Evolutionary conservation across 2,797 vertebrate species (phyloP), one percentile per base, ranked within the genome.

Genomic region (Myripristis murdjan): DNA sequence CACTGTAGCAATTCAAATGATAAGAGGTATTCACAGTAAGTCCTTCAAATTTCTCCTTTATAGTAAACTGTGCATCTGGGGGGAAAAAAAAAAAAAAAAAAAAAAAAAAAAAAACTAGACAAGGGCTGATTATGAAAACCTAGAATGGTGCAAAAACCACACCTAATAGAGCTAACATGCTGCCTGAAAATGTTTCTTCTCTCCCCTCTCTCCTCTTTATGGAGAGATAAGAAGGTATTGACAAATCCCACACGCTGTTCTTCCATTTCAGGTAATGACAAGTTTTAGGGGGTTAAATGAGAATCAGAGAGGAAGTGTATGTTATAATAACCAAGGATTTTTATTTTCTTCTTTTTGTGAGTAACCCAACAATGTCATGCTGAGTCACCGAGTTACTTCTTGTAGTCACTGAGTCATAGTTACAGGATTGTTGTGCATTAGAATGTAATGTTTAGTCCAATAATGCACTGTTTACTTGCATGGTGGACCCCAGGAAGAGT

Each of bases 111-210:
- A 72, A 58, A 11, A 39, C 43, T 62, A 68, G 47, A 59, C 39
- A 41, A 1, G 22, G 61, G 4, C 41, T 58, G 1, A 3, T 14
- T 14, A 39, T 39, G 39, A 12, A 11, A 35, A 10, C 33, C 33
- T 31, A 31, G 28, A 2, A 39, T 39, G 3, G 20, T 43, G 37
- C 22, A 73, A 59, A 54, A 70, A 56, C 41, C 66, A 64, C 49
- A 61, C 53, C 74, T 68, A 62, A 78, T 68, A 79, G 52, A 46
- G 18, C n/a, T n/a, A 1, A 18, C 43, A n/a, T 46, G 43, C n/a
- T 6, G 5, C 43, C n/a, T 18, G 43, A 46, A 4, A 46, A n/a
- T 46, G 2, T 15, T 4, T n/a, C 43, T 31, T n/a, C 7, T 54
- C 4, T 16, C 12, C 15, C 16, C 26, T 54, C 14, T n/a, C n/a